Conservation (phyloP, 2,113 vertebrate species). For the Atrichornis clamosus region DNA sequence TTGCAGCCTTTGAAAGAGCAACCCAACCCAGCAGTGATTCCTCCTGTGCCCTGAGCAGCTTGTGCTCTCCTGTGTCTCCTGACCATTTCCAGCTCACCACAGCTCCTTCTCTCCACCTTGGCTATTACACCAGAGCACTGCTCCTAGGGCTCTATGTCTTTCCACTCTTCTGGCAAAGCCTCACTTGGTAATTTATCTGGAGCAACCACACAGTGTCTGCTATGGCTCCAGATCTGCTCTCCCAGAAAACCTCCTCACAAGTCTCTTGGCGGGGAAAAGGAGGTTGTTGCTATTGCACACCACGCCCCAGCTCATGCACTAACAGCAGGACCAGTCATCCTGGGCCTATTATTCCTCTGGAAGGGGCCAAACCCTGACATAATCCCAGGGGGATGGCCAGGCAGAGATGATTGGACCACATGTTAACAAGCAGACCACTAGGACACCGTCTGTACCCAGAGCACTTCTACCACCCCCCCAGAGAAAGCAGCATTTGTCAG, state of each 20-base stretch:
- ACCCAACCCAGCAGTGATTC: background rate
- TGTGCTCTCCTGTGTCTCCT: background rate
- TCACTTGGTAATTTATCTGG: background rate
- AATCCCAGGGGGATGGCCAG: background rate
- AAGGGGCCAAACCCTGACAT: background rate
- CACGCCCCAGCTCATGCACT: background rate
- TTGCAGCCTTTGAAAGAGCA: background rate
- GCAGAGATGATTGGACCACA: background rate
- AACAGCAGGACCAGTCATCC: background rate
- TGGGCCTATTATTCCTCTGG: background rate
- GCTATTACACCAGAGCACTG: background rate
- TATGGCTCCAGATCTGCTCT: background rate
- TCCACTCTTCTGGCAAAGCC: background rate
- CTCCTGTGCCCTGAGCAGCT: background rate
- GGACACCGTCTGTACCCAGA: background rate
- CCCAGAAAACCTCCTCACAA: background rate
- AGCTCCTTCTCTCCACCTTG: background rate
- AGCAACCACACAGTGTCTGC: background rate
- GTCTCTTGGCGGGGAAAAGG: background rate
- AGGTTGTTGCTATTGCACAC: background rate
- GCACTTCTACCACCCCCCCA: background rate
- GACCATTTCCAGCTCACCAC: background rate
- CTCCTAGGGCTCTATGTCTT: background rate
- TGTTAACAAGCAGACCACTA: fast-evolving
- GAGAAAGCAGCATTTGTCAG: background rate